phyloP scores from a whole-genome alignment of 1,140 invertebrate genomes.

The Anoplolepis gracilipes region DNA sequence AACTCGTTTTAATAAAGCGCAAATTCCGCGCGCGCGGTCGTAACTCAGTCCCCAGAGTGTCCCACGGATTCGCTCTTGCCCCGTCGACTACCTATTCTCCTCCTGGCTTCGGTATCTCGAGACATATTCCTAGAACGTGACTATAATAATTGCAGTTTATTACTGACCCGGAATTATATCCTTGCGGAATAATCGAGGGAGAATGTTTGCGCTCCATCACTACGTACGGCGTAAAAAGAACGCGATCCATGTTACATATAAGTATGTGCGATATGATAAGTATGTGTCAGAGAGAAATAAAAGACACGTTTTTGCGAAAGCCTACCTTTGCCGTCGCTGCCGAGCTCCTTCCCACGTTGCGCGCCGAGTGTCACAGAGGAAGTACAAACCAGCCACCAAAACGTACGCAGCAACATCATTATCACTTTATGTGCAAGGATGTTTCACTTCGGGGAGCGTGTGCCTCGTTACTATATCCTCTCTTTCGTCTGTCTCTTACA shows the following conservation, averaged over 20 bases:
- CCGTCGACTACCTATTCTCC: constrained; percentile 19
- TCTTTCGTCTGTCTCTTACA: constrained; percentile 28
- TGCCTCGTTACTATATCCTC: constrained; percentile 50
- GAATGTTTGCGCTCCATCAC: not conserved
- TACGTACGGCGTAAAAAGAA: not conserved
- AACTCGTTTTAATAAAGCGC: constrained; percentile 74
- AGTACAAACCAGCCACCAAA: constrained; percentile 82
- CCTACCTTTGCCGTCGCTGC: constrained; percentile 82
- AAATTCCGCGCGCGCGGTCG: constrained; percentile 69
- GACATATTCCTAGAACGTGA: constrained; percentile 65
- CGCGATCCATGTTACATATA: not conserved
- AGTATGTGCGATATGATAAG: not conserved
- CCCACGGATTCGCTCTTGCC: constrained; percentile 38
- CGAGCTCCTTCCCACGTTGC: constrained; percentile 80
- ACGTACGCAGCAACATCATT: constrained; percentile 80
- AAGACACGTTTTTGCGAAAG: not conserved
- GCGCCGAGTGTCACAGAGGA: constrained; percentile 81
- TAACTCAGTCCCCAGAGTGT: constrained; percentile 63
- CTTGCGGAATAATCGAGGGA: constrained; percentile 6
- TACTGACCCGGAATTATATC: constrained; percentile 33
- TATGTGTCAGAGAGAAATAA: not conserved
- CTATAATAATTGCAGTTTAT: constrained; percentile 62
- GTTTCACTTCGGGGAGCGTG: constrained; percentile 24
- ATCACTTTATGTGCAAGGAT: constrained; percentile 55
- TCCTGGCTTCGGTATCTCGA: constrained; percentile 12